Evolutionary conservation across 2,113 vertebrate genomes (phyloP), one percentile per base, ranked within the genome.

Genomic region (Cyanoliseus patagonus): DNA sequence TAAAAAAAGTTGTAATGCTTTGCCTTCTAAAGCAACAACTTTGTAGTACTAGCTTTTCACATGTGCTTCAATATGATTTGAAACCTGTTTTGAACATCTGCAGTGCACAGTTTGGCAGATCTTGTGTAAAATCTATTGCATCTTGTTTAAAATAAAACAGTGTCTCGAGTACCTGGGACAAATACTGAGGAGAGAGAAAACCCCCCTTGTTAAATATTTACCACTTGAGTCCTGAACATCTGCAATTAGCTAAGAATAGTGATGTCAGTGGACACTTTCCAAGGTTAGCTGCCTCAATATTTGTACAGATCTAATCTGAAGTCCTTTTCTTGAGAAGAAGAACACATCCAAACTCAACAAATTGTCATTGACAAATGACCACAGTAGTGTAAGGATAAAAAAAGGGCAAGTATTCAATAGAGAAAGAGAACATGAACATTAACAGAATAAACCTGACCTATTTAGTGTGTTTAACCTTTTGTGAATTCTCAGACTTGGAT

Each of bases 161-260:
- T 61, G 30, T 62, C 64, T 86, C 2, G 2, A 88, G 80, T 83
- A 89, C 74, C 86, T 85, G 62, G 76, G 46, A 95, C 33, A 52
- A 63, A 75, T n/a, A 64, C 55, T 24, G 63, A 91, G 52, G n/a
- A 96, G 41, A 76, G 20, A 86, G 84, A 77, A 73, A 46, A 14
- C 8, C 23, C 76, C 55, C 14, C 41, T 91, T 67, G 79, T 74
- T 67, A 61, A 92, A 92, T 93, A 75, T 94, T 96, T 96, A 91
- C 92, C 83, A 79, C 92, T 94, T 87, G 85, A 95, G 94, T 94
- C 61, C 81, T 87, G 80, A 95, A 83, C 74, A 74, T 89, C 94
- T 93, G 91, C 96, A 97, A 93, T 97, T 97, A 98, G 85, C 97
- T 94, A 96, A 97, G 97, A 97, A 76, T 86, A 74, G 78, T 95